Percentiles rank a stretch among this genome's conserved stretches.
Conservation (phyloP, 2,888 invertebrate genomes). For the Augiades crinisus region DNA sequence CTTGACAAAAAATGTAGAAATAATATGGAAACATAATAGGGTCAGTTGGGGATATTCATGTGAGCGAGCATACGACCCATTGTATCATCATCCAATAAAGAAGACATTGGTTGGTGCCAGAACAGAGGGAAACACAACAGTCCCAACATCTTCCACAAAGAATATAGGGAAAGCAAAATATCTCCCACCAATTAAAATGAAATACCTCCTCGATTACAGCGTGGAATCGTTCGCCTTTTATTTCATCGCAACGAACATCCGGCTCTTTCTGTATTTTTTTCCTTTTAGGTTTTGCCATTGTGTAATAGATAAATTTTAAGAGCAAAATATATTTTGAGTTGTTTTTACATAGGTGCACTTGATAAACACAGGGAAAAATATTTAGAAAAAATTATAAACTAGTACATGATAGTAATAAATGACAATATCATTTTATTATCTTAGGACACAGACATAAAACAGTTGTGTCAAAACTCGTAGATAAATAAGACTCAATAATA, state of each 20-base stretch:
- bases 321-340: background rate
- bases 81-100: constrained; percentile 66
- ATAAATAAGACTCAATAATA: too few relatives aligned
- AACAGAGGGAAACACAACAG: constrained; percentile 52
- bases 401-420: background rate
- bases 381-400: background rate
- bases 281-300: constrained; percentile 48
- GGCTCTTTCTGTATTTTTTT: constrained; percentile 40
- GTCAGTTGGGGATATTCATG: constrained; percentile 54
- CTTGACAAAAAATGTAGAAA: constrained; percentile 67
- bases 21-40: constrained; percentile 67
- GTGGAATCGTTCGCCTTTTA: constrained; percentile 51
- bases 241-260: constrained; percentile 46
- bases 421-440: background rate
- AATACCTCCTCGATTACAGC: constrained; percentile 53
- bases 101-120: constrained; percentile 62
- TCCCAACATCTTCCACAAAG: constrained; percentile 56
- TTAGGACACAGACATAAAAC: too few relatives aligned
- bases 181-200: constrained; percentile 62
- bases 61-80: constrained; percentile 65
- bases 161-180: constrained; percentile 66
- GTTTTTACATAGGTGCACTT: background rate
- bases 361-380: background rate
- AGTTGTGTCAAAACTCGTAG: too few relatives aligned
- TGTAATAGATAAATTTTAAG: background rate